phyloP scores from a whole-genome alignment of 2,113 vertebrate genomes.

The Anolis carolinensis region DNA sequence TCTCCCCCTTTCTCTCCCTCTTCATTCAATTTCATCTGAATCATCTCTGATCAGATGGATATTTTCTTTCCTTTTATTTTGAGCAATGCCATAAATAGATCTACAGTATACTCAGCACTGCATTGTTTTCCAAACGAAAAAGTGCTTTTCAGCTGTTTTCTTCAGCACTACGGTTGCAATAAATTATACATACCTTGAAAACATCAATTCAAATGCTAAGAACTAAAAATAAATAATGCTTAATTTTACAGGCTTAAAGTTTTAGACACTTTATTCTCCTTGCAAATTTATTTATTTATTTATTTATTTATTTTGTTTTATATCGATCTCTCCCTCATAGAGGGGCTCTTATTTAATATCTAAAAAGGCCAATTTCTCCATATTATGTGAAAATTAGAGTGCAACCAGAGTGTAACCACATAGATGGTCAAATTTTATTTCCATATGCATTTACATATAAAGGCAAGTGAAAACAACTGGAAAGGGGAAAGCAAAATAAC shows the following conservation, averaged over 20 bases:
- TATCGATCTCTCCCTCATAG: too few species aligned
- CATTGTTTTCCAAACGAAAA: conserved; percentile 28
- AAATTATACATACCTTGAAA: conserved; percentile 38
- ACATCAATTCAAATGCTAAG: conserved; percentile 34
- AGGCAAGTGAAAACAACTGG: not conserved
- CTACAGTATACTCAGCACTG: not conserved
- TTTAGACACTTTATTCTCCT: not conserved
- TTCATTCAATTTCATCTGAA: too few species aligned
- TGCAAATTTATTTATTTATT: not conserved
- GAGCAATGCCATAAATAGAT: not conserved
- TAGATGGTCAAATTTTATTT: not conserved
- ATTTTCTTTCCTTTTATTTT: not conserved
- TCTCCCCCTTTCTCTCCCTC: too few species aligned
- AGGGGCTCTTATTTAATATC: not conserved
- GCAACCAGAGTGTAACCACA: not conserved
- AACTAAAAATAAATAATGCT: not conserved
- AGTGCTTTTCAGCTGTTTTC: conserved; percentile 28
- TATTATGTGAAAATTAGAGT: not conserved
- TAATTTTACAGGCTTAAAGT: conserved; percentile 30
- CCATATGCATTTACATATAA: not conserved
- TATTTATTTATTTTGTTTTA: too few species aligned
- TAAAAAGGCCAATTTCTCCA: not conserved
- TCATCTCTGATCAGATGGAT: not conserved
- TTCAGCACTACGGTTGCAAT: conserved; percentile 18
- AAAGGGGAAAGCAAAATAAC: too few species aligned